Base-by-base conservation (phyloP, 2,113 vertebrate genomes). In the Nicator chloris region DNA sequence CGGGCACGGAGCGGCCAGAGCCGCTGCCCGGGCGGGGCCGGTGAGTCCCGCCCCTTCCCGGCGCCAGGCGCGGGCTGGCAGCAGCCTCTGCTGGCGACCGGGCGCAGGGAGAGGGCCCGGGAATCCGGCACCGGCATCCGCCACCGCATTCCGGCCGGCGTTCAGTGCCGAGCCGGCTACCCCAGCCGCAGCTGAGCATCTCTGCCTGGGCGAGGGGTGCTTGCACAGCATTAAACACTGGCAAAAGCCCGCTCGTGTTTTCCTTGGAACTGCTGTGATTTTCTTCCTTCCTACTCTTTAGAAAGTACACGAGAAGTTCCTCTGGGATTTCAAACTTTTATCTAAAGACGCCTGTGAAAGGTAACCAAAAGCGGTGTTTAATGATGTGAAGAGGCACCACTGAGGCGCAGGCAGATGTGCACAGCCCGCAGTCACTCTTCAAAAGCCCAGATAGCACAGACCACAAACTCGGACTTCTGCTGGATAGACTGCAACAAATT, bases 11-110 rank as follows among this genome's bases (percentile, higher is more conserved):
- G 56, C 57, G 24, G 65, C 42, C 75, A 1, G 26, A 27, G 49
- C 49, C 35, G 68, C 86, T 50, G 68, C 23, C 86, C 68, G 60
- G 42, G 60, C 44, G 68, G 27, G 44, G 50, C 65, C 9, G 51
- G 2, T 1, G 24, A 19, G 35, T 69, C 3, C 80, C 71, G 64
- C 79, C 64, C 44, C 24, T 57, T 30, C 15, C 28, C 44, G 51
- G 50, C 57, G 75, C 50, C 76, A 39, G 80, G 64, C 50, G 60
- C 51, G 88, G 69, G 85, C 82, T 83, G 92, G 82, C 93, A 96
- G 93, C 95, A 96, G 90, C 96, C 95, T 92, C 96, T 97, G 90
- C 79, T 82, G 95, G 96, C n/a, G 20, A 76, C 49, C 50, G 84
- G 51, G 78, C 4, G 90, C 90, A 87, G 14, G 63, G 47, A 57